Conservation (phyloP, 1,140 invertebrate species). For the Drosophila pallidifrons region DNA sequence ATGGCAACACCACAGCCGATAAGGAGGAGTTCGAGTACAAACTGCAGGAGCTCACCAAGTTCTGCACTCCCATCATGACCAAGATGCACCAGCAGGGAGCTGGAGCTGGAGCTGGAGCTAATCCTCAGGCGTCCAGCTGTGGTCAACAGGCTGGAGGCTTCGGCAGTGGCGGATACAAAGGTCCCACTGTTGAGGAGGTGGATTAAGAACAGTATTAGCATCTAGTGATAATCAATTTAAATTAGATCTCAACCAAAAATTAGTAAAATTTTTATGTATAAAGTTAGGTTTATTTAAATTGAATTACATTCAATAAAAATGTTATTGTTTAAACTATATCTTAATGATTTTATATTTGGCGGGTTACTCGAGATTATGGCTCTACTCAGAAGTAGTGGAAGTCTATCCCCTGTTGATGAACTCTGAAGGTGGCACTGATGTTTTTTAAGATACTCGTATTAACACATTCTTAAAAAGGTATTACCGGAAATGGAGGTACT, state of each 20-base stretch:
- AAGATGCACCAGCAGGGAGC: constrained; percentile 85
- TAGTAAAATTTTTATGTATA: constrained; percentile 1
- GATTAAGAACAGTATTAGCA: constrained; percentile 86
- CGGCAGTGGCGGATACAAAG: constrained; percentile 67
- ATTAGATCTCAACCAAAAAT: constrained; percentile 19
- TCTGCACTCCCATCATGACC: constrained; percentile 87
- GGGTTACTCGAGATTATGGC: too few relatives aligned
- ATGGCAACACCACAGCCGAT: too few relatives aligned
- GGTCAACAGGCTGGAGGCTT: constrained; percentile 85
- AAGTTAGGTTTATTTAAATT: constrained; percentile 18
- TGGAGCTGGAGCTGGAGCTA: constrained; percentile 56
- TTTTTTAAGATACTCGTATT: too few relatives aligned
- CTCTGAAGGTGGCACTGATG: too few relatives aligned
- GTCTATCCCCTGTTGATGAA: too few relatives aligned
- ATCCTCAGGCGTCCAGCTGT: constrained; percentile 76
- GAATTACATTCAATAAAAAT: constrained; percentile 41
- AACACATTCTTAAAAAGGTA: too few relatives aligned
- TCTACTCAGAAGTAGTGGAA: too few relatives aligned
- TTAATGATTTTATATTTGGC: too few relatives aligned
- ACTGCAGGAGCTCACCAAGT: constrained; percentile 86
- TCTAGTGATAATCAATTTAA: background rate
- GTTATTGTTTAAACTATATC: background rate
- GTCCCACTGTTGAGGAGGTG: constrained; percentile 90
- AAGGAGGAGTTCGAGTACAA: constrained; percentile 66
- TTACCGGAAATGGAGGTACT: too few relatives aligned